These are phyloP conservation scores for Sander vitreus DNA, from an alignment of 2,113 vertebrate species.

Conservation along the genomic window DNA sequence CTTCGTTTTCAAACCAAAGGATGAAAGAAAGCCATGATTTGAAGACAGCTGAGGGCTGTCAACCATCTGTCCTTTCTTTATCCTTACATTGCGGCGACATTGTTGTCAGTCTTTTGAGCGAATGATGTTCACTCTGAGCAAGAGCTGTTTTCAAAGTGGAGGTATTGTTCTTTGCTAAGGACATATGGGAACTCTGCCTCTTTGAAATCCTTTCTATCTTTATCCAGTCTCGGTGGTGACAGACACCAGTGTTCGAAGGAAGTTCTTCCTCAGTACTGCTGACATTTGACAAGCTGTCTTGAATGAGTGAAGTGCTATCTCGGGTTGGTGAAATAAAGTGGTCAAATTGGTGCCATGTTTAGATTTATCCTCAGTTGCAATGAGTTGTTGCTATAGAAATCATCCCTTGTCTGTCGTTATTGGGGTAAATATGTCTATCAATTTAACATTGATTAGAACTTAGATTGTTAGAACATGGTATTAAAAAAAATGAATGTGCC, in stretches of 20 bases:
- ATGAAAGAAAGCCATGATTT: conserved; percentile 30
- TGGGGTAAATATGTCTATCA: not conserved
- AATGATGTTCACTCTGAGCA: conserved; percentile 38
- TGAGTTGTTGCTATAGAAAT: not conserved
- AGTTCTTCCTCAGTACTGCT: conserved; percentile 6
- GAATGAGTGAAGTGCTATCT: not conserved
- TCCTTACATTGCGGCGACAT: conserved; percentile 23
- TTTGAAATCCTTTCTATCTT: conserved; percentile 19
- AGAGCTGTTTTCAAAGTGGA: conserved; percentile 11
- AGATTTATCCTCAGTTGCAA: not conserved
- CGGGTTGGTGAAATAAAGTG: not conserved
- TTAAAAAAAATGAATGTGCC: not conserved
- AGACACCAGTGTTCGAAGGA: conserved; percentile 9
- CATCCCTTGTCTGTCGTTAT: not conserved
- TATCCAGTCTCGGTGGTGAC: conserved; percentile 7
- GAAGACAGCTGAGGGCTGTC: conserved; percentile 54
- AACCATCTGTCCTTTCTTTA: conserved; percentile 44
- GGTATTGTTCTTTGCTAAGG: conserved; percentile 20
- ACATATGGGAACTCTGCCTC: conserved; percentile 14
- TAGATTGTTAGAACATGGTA: not conserved
- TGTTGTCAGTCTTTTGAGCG: conserved; percentile 28
- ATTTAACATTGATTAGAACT: not conserved
- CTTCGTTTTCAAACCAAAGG: conserved; percentile 40
- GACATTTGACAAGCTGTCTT: conserved; percentile 11
- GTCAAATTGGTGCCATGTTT: not conserved